A percentile compares a stretch with the other conserved stretches of the same genome.
These are phyloP conservation scores for Phortica variegata DNA, from an alignment of 1,140 invertebrate species.

Conservation along the genomic window DNA sequence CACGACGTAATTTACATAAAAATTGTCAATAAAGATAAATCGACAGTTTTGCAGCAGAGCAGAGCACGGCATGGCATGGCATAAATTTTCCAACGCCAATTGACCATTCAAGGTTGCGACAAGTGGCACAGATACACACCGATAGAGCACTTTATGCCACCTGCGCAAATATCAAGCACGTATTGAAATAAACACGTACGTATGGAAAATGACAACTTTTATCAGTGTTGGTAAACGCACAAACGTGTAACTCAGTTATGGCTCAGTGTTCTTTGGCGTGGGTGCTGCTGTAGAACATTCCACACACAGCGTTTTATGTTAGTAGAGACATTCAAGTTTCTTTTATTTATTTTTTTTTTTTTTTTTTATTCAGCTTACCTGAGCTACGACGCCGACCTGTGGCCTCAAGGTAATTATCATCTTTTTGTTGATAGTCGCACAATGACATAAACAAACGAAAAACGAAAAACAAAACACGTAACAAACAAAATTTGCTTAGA, in stretches of 20 bases:
- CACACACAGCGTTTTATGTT: no score
- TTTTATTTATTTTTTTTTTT: slow-evolving; percentile 3
- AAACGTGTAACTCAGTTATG: no score
- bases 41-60: no score
- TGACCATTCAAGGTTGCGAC: slow-evolving; percentile 43
- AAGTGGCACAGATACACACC: slow-evolving; percentile 50
- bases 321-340: no score
- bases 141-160: slow-evolving; percentile 27
- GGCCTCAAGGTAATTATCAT: slow-evolving; percentile 56
- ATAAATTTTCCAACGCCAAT: slow-evolving; percentile 35
- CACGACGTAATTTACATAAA: slow-evolving; percentile 15
- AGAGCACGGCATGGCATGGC: no score
- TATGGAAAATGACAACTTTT: background rate
- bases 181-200: slow-evolving; percentile 6
- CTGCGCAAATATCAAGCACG: slow-evolving; percentile 41
- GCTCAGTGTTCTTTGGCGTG: no score
- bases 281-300: no score
- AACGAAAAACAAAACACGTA: slow-evolving; percentile 22
- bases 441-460: slow-evolving; percentile 11
- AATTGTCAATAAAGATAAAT: background rate
- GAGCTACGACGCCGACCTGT: slow-evolving; percentile 55
- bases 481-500: slow-evolving; percentile 13
- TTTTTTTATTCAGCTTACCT: slow-evolving; percentile 42
- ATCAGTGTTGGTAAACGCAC: background rate
- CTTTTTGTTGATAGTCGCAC: slow-evolving; percentile 32